These are phyloP conservation scores for Athene cunicularia DNA, from an alignment of 2,113 vertebrate genomes.

Conservation along the genomic window DNA sequence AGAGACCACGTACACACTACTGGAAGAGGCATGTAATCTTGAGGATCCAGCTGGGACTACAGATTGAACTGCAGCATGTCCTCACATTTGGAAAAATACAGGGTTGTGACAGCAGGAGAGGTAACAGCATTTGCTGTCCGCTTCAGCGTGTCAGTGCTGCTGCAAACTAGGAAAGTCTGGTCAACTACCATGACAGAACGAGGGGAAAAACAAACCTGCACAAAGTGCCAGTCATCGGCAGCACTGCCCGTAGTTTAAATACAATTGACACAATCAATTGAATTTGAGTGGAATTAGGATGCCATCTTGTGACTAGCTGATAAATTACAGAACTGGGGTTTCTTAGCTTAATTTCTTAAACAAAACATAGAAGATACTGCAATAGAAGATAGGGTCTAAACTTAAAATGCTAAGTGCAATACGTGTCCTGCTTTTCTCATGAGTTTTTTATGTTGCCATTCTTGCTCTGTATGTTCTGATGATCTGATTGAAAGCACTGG, in stretches of 20 bases:
- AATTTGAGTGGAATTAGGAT: background rate
- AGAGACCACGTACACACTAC: rapidly evolving
- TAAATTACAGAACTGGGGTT: background rate
- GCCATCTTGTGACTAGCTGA: constrained; percentile 42
- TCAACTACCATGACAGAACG: rapidly evolving
- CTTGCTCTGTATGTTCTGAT: background rate
- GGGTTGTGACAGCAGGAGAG: background rate
- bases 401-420: background rate
- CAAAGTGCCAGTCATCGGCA: background rate
- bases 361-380: background rate
- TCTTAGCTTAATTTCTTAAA: rapidly evolving
- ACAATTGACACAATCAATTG: rapidly evolving
- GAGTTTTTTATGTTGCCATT: background rate
- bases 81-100: rapidly evolving
- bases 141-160: rapidly evolving
- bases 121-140: background rate
- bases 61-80: background rate
- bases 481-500: background rate
- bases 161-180: background rate
- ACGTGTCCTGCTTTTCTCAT: background rate
- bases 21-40: background rate
- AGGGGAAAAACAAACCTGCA: background rate
- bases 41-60: background rate
- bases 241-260: rapidly evolving
- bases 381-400: rapidly evolving